Percentiles rank a stretch among this genome's conserved stretches.
These are phyloP conservation scores for Nettapus auritus DNA, from an alignment of 2,113 vertebrate genomes.

Conservation along the genomic window DNA sequence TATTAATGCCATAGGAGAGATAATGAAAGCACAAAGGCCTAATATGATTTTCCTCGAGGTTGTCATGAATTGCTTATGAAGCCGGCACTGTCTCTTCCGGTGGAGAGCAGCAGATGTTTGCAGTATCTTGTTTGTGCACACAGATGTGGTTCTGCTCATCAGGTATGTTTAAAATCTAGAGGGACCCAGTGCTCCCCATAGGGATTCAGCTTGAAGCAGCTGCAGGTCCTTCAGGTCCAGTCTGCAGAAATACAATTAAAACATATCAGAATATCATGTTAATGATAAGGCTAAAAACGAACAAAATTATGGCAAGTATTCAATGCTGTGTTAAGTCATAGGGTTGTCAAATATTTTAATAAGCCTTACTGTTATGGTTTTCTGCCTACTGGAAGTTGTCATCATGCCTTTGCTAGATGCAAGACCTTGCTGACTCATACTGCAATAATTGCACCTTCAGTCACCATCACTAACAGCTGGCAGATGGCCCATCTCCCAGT, in stretches of 20 bases:
- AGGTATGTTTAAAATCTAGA: background rate
- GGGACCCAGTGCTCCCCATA: background rate
- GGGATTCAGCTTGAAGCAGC: background rate
- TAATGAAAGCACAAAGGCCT: constrained; percentile 9
- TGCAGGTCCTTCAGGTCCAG: background rate
- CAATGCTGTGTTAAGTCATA: background rate
- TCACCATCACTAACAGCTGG: background rate
- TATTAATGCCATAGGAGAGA: background rate
- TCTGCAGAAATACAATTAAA: background rate
- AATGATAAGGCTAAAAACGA: background rate
- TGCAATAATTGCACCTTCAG: background rate
- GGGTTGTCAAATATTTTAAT: background rate
- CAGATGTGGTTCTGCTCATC: background rate
- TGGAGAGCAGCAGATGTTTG: background rate
- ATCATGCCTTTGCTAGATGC: background rate
- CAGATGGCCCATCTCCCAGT: background rate
- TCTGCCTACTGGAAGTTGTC: background rate
- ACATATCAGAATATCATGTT: background rate
- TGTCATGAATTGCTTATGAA: background rate
- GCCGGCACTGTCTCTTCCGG: background rate
- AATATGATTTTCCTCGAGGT: background rate
- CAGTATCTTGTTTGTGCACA: background rate
- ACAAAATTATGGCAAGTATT: background rate
- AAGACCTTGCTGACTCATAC: background rate
- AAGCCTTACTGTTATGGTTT: background rate